Evolutionary conservation across 2,888 invertebrate genomes (phyloP).

Genomic region (Chrysomela aeneicollis): DNA sequence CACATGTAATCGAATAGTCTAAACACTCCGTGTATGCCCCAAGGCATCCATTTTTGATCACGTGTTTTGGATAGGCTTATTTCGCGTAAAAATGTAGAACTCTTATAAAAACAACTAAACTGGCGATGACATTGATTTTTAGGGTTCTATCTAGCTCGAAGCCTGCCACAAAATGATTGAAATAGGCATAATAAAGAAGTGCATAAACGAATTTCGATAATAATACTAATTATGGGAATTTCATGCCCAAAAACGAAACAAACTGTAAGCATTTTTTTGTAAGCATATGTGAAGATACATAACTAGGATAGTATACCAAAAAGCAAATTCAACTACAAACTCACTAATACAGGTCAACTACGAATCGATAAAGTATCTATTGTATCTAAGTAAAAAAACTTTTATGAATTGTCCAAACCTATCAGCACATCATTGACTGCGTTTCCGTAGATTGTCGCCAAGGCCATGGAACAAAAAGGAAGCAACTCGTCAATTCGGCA

Average conservation of each 20-base stretch:
- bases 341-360: slow-evolving; percentile 21
- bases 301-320: neutral
- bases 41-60: too few relatives aligned
- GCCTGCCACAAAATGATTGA: too few relatives aligned
- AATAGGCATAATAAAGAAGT: too few relatives aligned
- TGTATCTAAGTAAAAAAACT: slow-evolving; percentile 30
- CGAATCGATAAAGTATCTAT: slow-evolving; percentile 28
- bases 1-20: too few relatives aligned
- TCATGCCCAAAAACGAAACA: neutral
- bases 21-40: too few relatives aligned
- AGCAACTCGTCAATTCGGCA: neutral
- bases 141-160: too few relatives aligned
- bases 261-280: slow-evolving; percentile 4
- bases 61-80: too few relatives aligned
- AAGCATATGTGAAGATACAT: neutral
- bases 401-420: slow-evolving; percentile 58
- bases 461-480: slow-evolving; percentile 57
- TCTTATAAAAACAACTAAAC: too few relatives aligned
- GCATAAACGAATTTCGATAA: too few relatives aligned
- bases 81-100: too few relatives aligned
- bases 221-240: too few relatives aligned
- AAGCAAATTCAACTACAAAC: neutral
- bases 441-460: slow-evolving; percentile 48
- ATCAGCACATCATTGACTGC: slow-evolving; percentile 63
- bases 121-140: too few relatives aligned